Evolutionary conservation across 1,140 invertebrate species (phyloP), one percentile per base, ranked within the genome.

Genomic region (Chrysoperla carnea): DNA sequence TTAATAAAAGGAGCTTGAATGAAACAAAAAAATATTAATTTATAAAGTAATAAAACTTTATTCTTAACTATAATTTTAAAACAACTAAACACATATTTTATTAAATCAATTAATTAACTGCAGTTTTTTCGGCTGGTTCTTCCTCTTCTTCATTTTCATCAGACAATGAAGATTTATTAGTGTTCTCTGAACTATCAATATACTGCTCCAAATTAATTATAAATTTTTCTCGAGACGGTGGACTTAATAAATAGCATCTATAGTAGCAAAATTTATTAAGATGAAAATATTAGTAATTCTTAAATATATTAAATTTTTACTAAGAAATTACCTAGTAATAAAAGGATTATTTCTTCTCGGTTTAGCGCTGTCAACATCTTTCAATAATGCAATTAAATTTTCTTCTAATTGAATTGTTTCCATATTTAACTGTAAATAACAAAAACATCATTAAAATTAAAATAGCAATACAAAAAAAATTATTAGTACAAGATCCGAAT

Each of bases 401-500:
- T 76, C 76, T 54, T 78, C 76, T 37, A 88, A 62, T 33, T 78
- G 62, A 45, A 73, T 61, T 1, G 51, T 49, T 7, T 78, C 69
- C 82, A 87, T 87, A 50, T 76, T 59, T 23, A 87, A 53, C 77
- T 82, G 51, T 49, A 70, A 70, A 46, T 33, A 40, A 49, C 39
- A n/a, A n/a, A 50, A 40, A 38, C 39, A 41, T 46, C 36, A 13
- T 31, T 11, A 7, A 11, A 31, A 7, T 31, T 31, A 31, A 7
- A 7, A 31, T 31, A n/a, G n/a, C n/a, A n/a, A n/a, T n/a, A n/a
- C n/a, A n/a, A n/a, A n/a, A n/a, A n/a, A n/a, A n/a, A n/a, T n/a
- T n/a, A n/a, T n/a, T n/a, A n/a, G n/a, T n/a, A n/a, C n/a, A n/a
- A n/a, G n/a, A n/a, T n/a, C n/a, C n/a, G n/a, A n/a, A n/a, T n/a